phyloP scores from a whole-genome alignment of 2,113 vertebrate genomes.

The Prunella himalayana region DNA sequence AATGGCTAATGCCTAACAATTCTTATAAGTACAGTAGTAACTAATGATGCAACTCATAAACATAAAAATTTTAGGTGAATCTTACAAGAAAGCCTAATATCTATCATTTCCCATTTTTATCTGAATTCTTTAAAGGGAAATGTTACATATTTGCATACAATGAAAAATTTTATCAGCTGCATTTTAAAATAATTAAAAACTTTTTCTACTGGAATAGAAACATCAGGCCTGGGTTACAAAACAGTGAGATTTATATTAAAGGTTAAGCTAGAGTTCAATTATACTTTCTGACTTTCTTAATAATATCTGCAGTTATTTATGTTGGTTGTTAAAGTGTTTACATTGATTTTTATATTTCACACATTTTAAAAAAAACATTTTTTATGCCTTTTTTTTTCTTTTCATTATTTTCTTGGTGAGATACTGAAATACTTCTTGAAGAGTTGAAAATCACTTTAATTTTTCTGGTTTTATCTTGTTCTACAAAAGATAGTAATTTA shows the following conservation, averaged over 20 bases:
- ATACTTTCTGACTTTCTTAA: not conserved
- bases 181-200: not conserved
- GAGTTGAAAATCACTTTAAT: rapidly evolving
- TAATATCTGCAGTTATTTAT: not conserved
- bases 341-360: not conserved
- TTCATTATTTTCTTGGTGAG: not conserved
- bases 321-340: not conserved
- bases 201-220: not conserved
- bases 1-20: not conserved
- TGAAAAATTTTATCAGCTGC: not conserved
- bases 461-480: not conserved
- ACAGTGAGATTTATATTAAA: not conserved
- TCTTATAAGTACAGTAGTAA: not conserved
- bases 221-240: not conserved
- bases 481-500: not conserved
- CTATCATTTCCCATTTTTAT: not conserved
- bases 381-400: no score
- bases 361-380: not conserved
- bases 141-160: not conserved
- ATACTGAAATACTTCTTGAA: not conserved
- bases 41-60: not conserved
- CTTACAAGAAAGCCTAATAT: not conserved
- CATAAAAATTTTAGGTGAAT: not conserved
- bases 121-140: not conserved
- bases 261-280: not conserved